Evolutionary conservation across 2,113 vertebrate species (phyloP), one percentile per base, ranked within the genome.

Genomic region (Nesogale talazaci): DNA sequence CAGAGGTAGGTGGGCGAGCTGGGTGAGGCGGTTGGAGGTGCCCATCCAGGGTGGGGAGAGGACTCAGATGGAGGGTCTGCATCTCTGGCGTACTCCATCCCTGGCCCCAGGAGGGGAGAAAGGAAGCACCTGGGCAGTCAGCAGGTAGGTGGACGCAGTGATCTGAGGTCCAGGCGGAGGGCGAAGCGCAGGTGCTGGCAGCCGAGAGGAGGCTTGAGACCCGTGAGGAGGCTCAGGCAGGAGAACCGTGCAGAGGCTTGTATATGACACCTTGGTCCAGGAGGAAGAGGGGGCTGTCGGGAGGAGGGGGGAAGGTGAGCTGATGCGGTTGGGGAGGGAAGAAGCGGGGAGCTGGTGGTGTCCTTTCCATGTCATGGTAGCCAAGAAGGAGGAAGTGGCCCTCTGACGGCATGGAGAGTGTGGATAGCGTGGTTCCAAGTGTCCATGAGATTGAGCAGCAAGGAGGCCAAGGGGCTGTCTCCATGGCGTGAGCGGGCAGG

Each of bases 371-470:
- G 46, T 52, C 46, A 52, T 12, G 46, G 46, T 12, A 52, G 83
- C 88, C 74, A 23, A 40, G 79, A 78, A 56, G 61, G 34, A 79
- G 93, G 91, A 90, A 95, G 93, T 29, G 89, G 90, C 57, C 94
- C 69, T 0, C 63, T 84, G 86, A 59, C 79, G 83, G 27, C 31
- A 29, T 36, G 34, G 34, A 7, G 14, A 1, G 8, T 72, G 56
- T 31, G 78, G 75, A 36, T 36, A 40, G 89, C 9, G 69, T 12
- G 31, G 34, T n/a, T 83, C 61, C 42, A 42, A 86, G 70, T 0
- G n/a, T 29, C 72, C 77, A 29, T 46, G 86, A 46, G 80, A 91
- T 91, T 86, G 90, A 94, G 93, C 75, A 91, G 85, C 57, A 72
- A 80, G 79, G 63, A 79, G 90, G 92, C 92, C 92, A 91, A 72